A percentile compares a stretch with the other conserved stretches of the same genome.
These are phyloP conservation scores for Anomalospiza imberbis DNA, from an alignment of 2,797 vertebrate species.

Conservation along the genomic window DNA sequence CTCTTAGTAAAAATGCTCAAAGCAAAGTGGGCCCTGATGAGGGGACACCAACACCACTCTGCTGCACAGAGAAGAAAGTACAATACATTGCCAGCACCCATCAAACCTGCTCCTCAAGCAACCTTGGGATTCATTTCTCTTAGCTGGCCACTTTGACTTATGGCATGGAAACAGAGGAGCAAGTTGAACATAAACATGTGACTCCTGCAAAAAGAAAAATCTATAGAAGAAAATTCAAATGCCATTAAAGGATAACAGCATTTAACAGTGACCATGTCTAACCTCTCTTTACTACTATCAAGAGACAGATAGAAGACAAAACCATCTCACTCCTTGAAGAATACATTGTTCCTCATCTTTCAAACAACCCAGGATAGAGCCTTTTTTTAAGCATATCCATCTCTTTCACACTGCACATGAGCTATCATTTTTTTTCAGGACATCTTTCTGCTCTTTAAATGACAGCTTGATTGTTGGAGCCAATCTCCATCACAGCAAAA, in stretches of 20 bases:
- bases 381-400: background rate
- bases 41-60: background rate
- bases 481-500: background rate
- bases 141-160: background rate
- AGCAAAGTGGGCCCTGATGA: background rate
- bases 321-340: background rate
- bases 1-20: background rate
- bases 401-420: background rate
- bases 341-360: background rate
- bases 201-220: background rate
- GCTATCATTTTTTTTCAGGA: background rate
- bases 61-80: background rate
- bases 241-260: background rate
- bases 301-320: background rate
- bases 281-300: background rate
- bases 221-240: background rate
- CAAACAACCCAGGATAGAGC: background rate
- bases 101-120: background rate
- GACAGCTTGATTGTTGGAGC: conserved; percentile 8
- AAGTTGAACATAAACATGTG: background rate
- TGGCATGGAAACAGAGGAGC: background rate
- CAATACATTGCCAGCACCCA: background rate
- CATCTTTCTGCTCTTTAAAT: background rate
- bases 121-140: background rate
- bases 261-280: background rate